Conservation (phyloP, 2,797 vertebrate species). For the Chiloscyllium punctatum region DNA sequence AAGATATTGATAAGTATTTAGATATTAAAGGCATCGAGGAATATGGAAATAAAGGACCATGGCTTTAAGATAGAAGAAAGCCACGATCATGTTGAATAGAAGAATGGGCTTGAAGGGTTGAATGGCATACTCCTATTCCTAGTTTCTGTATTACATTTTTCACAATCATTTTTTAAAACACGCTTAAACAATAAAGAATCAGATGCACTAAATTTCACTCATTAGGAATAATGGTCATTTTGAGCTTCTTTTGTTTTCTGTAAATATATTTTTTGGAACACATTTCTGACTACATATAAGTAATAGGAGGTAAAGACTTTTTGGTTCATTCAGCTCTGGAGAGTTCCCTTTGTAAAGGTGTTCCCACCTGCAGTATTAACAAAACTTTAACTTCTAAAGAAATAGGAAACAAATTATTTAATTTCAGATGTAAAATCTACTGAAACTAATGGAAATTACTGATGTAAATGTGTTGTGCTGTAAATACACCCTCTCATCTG, state of each 20-base stretch:
- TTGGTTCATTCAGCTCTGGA: not conserved
- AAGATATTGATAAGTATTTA: too few relatives aligned
- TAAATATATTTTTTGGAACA: not conserved
- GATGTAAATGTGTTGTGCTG: not conserved
- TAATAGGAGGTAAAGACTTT: not conserved
- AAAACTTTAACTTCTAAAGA: not conserved
- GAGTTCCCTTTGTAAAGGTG: not conserved
- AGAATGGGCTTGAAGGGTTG: too few relatives aligned
- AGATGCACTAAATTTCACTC: not conserved
- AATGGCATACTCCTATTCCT: too few relatives aligned
- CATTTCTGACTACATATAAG: not conserved
- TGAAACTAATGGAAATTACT: not conserved
- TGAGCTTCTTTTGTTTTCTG: not conserved
- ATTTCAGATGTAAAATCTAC: not conserved
- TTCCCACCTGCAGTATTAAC: not conserved
- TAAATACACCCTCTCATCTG: not conserved
- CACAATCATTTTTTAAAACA: not conserved
- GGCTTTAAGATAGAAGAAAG: too few relatives aligned
- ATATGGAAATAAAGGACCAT: too few relatives aligned
- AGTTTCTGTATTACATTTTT: not conserved
- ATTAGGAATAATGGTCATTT: not conserved
- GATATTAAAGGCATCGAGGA: too few relatives aligned
- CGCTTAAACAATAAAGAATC: not conserved
- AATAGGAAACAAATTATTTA: not conserved
- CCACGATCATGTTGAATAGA: too few relatives aligned